phyloP scores from a whole-genome alignment of 2,888 invertebrate species.

The Orthosia gothica region DNA sequence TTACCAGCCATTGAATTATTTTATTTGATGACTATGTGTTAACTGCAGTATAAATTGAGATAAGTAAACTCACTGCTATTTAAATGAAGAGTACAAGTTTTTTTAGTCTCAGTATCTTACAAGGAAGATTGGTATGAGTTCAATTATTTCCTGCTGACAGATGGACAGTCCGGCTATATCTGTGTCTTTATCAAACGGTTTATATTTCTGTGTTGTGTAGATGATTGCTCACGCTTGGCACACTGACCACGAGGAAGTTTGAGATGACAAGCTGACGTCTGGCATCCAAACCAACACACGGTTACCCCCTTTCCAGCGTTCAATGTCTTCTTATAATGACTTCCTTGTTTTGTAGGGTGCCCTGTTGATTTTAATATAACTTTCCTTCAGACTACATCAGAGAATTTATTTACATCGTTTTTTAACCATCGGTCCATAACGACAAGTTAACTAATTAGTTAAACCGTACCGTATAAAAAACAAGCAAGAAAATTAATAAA shows the following conservation, averaged over 20 bases:
- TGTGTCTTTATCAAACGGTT: slow-evolving; percentile 69
- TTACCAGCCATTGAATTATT: slow-evolving; percentile 22
- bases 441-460: background rate
- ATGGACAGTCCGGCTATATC: slow-evolving; percentile 41
- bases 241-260: slow-evolving; percentile 80
- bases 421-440: background rate
- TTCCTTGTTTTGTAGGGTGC: slow-evolving; percentile 40
- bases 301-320: slow-evolving; percentile 61
- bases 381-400: background rate
- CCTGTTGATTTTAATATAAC: slow-evolving; percentile 11
- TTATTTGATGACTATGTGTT: slow-evolving; percentile 15
- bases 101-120: slow-evolving; percentile 16
- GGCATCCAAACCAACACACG: slow-evolving; percentile 70
- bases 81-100: slow-evolving; percentile 26
- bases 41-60: slow-evolving; percentile 14
- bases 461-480: background rate
- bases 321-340: slow-evolving; percentile 45
- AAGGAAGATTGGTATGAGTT: slow-evolving; percentile 27
- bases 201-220: slow-evolving; percentile 71
- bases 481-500: slow-evolving; percentile 20
- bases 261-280: slow-evolving; percentile 79
- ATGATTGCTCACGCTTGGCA: slow-evolving; percentile 82
- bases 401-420: background rate
- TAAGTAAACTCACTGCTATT: slow-evolving; percentile 1
- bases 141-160: slow-evolving; percentile 55